Percentiles rank a stretch among this genome's conserved stretches.
Conservation (phyloP, 1,140 invertebrate species). For the Drosophila rhopaloa region DNA sequence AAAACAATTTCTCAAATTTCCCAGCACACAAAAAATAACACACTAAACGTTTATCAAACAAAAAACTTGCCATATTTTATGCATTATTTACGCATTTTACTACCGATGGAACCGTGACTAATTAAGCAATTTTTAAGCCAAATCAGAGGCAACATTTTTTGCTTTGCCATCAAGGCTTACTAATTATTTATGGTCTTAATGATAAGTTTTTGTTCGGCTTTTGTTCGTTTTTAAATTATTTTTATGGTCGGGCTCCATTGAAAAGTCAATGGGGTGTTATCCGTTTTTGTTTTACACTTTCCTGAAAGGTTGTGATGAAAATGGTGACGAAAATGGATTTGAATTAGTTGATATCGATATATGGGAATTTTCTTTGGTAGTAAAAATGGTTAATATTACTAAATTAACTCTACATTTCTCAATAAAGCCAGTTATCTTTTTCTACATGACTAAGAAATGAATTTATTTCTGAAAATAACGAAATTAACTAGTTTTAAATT, state of each 20-base stretch:
- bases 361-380: slow-evolving; percentile 12
- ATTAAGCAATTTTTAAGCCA: slow-evolving; percentile 79
- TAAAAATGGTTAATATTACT: slow-evolving; percentile 10
- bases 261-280: not conserved
- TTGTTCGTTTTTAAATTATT: slow-evolving; percentile 49
- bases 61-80: slow-evolving; percentile 67
- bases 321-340: not conserved
- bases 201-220: slow-evolving; percentile 59
- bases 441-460: slow-evolving; percentile 3
- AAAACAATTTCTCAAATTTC: slow-evolving; percentile 73
- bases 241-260: slow-evolving; percentile 7
- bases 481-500: slow-evolving; percentile 1
- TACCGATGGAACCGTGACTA: slow-evolving; percentile 62
- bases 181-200: slow-evolving; percentile 80
- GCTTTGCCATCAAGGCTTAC: slow-evolving; percentile 40
- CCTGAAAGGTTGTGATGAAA: not conserved
- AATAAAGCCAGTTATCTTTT: slow-evolving; percentile 4
- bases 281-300: slow-evolving; percentile 5
- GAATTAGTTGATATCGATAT: slow-evolving; percentile 6
- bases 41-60: slow-evolving; percentile 66
- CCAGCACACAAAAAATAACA: slow-evolving; percentile 24
- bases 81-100: slow-evolving; percentile 78
- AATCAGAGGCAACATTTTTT: slow-evolving; percentile 42
- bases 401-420: slow-evolving; percentile 1
- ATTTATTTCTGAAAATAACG: not conserved